Conservation (phyloP, 2,888 invertebrate genomes). For the Xanthorhoe designata region DNA sequence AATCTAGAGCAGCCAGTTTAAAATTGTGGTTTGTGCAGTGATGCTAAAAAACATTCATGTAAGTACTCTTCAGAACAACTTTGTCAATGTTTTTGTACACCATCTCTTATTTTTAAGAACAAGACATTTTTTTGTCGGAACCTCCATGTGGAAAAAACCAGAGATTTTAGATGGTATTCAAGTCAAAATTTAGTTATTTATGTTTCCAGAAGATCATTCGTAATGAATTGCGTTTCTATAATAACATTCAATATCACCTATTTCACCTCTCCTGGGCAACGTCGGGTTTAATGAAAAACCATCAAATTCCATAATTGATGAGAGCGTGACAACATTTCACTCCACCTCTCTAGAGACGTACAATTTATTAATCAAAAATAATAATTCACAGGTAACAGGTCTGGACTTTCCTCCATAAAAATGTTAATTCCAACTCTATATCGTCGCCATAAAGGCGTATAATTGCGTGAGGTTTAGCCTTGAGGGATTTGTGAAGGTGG, state of each 20-base stretch:
- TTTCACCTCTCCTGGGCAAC: constrained; percentile 59
- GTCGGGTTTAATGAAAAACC: constrained; percentile 80
- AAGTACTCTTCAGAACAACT: background rate
- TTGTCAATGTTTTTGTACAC: too few relatives aligned
- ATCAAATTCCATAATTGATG: constrained; percentile 83
- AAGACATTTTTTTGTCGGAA: too few relatives aligned
- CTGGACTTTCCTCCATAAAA: constrained; percentile 45
- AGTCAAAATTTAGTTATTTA: too few relatives aligned
- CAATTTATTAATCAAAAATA: constrained; percentile 86
- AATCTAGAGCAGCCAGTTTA: background rate
- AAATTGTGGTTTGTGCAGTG: too few relatives aligned
- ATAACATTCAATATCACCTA: background rate
- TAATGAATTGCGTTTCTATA: constrained; percentile 24
- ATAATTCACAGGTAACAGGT: constrained; percentile 84
- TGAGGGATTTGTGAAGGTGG: constrained; percentile 28
- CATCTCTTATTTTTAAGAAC: too few relatives aligned
- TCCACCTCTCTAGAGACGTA: constrained; percentile 66
- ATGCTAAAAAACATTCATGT: too few relatives aligned
- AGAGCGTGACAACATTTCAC: constrained; percentile 62
- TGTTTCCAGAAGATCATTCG: too few relatives aligned
- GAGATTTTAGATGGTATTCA: too few relatives aligned
- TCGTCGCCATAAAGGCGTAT: background rate
- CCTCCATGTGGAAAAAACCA: too few relatives aligned
- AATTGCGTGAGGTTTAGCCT: constrained; percentile 45
- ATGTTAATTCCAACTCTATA: constrained; percentile 25